These are phyloP conservation scores for Marcusenius ussheri DNA, from an alignment of 2,113 vertebrate species.

Conservation along the genomic window DNA sequence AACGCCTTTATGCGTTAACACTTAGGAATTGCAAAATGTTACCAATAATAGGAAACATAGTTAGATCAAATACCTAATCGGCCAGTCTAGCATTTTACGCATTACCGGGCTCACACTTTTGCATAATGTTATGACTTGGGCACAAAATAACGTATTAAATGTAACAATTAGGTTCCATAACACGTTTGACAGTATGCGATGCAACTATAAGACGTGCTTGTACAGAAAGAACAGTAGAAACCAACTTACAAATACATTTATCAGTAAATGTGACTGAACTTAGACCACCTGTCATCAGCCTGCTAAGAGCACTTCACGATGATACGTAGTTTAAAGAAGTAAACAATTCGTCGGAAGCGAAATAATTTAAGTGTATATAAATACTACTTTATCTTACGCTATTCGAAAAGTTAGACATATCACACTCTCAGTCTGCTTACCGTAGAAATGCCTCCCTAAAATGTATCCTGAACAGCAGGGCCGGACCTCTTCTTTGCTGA, in stretches of 20 bases:
- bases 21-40: neutral
- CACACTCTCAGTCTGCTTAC: neutral
- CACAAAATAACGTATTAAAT: neutral
- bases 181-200: neutral
- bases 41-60: neutral
- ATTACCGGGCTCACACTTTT: neutral
- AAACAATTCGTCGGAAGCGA: neutral
- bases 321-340: neutral
- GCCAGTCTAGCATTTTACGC: neutral
- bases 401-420: neutral
- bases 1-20: neutral
- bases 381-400: neutral
- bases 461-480: neutral
- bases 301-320: neutral
- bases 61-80: neutral
- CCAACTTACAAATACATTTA: neutral
- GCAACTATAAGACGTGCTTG: neutral
- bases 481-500: neutral
- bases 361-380: neutral
- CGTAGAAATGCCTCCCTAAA: neutral
- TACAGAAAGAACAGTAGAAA: neutral
- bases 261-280: neutral
- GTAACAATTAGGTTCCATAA: neutral
- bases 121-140: neutral
- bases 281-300: neutral